Conservation (phyloP, 1,140 invertebrate genomes). For the Drosophila teissieri region DNA sequence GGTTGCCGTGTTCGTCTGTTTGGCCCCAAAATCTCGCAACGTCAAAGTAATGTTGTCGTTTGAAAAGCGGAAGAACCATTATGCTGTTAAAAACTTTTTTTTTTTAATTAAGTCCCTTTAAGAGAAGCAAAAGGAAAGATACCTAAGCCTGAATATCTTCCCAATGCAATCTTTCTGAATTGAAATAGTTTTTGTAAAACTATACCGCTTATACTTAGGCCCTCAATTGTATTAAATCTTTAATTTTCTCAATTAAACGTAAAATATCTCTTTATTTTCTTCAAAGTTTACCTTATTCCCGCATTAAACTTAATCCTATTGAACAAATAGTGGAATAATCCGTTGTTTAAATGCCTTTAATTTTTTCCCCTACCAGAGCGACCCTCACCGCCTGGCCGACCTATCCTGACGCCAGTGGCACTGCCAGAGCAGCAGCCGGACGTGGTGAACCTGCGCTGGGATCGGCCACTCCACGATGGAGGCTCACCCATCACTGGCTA, state of each 20-base stretch:
- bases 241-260: too few relatives aligned
- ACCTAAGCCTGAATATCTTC: not conserved
- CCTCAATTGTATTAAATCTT: too few relatives aligned
- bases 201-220: not conserved
- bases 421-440: slow-evolving; percentile 90
- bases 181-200: too few relatives aligned
- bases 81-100: slow-evolving; percentile 1
- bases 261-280: too few relatives aligned
- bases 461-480: slow-evolving; percentile 92
- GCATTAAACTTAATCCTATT: too few relatives aligned
- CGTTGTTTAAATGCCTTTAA: slow-evolving; percentile 53
- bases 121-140: not conserved
- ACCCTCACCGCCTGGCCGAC: slow-evolving; percentile 91
- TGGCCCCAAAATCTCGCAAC: slow-evolving; percentile 70
- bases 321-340: too few relatives aligned
- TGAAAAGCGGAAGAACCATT: slow-evolving; percentile 23
- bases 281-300: too few relatives aligned
- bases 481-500: slow-evolving; percentile 95
- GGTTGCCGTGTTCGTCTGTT: slow-evolving; percentile 73
- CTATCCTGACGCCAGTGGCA: slow-evolving; percentile 88
- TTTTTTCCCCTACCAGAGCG: slow-evolving; percentile 86
- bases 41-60: slow-evolving; percentile 69
- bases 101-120: too few relatives aligned
- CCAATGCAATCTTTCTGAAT: too few relatives aligned
- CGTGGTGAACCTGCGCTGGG: slow-evolving; percentile 95